Base-by-base conservation (phyloP, 2,888 invertebrate genomes). In the Apamea monoglypha region DNA sequence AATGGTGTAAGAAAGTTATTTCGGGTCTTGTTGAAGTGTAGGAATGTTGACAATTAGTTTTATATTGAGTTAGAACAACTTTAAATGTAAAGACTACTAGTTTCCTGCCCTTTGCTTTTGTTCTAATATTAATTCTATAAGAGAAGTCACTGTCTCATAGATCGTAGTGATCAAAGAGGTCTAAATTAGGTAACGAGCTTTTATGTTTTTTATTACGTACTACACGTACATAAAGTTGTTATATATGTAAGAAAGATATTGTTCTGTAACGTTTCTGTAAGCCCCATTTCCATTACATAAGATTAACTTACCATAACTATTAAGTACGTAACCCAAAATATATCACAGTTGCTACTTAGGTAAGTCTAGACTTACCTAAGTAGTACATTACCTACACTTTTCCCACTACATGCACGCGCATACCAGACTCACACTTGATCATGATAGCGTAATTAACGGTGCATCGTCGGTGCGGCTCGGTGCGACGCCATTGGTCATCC, bases 401-500 rank as follows among this genome's bases (percentile, higher is more conserved):
- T 71, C 40, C 29, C 14, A 74, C 56, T 70, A 75, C 85, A 71
- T 82, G 82, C 56, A 87, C 40, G 70, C 70, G 32, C 83, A 63
- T 76, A 87, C 64, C 85, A 71, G 74, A 82, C 75, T 63, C 82
- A 82, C 85, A 90, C 82, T 82, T 88, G 88, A 88, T 90, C 88
- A 88, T 83, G 90, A 92, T 91, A 91, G 88, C 91, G 93, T 95
- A 96, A 96, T 95, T 96, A 96, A 94, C 94, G 93, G 93, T 95
- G 95, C 95, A 95, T 88, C 93, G 93, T 91, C 91, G 78, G 88
- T 85, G 78, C 89, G 89, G 91, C 88, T 89, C 90, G 90, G 91
- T 90, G 91, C 92, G 91, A 90, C 92, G 94, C 95, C 92, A 96
- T 96, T 95, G 96, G 96, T 95, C 96, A 96, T 95, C 94, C 92